Base-by-base conservation (phyloP, 2,797 vertebrate genomes). In the Yasuhikotakia modesta region DNA sequence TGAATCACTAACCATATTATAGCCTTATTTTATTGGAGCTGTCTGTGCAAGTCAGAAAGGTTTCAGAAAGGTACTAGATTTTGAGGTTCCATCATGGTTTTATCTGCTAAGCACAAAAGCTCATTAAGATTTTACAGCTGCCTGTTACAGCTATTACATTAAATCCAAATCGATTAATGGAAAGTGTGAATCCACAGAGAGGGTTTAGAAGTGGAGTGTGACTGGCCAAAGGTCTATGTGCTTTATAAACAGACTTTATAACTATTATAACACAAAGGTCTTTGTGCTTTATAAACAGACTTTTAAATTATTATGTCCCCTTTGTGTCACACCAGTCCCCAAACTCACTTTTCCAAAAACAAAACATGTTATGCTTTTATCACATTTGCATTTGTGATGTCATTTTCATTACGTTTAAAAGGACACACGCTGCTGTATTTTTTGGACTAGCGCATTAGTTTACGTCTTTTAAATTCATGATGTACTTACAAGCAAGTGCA, bases 191-290 rank as follows among this genome's bases (percentile, higher is more conserved):
- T 58, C 69, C 58, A 69, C 10, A 32, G 58, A 50, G 70, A 50
- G 2, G 11, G 48, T 69, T 75, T 14, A 53, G 21, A 73, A 70
- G 70, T 27, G 13, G 17, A 61, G 14, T 27, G 24, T 69, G 63
- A 76, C 24, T 73, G 68, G 43, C 48, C 69, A 50, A 16, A 58
- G 35, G 63, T 74, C 22, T 50, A 71, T 69, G 55, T 21, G 24
- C 19, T 30, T 58, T 70, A 75, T 61, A 78, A 80, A 67, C 71
- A 80, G 46, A 57, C 19, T 53, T 64, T 30, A 50, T 48, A 50
- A 80, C 82, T 64, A 80, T 80, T 69, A 57, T 22, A n/a, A 64
- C 48, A 76, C 48, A 72, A 82, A 72, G 35, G 63, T 74, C 22
- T 50, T 75, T 69, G 55, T 21, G 24, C 19, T 30, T 58, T 70